Base-by-base conservation (phyloP, 2,797 vertebrate genomes). In the Petrocephalus sullivani region DNA sequence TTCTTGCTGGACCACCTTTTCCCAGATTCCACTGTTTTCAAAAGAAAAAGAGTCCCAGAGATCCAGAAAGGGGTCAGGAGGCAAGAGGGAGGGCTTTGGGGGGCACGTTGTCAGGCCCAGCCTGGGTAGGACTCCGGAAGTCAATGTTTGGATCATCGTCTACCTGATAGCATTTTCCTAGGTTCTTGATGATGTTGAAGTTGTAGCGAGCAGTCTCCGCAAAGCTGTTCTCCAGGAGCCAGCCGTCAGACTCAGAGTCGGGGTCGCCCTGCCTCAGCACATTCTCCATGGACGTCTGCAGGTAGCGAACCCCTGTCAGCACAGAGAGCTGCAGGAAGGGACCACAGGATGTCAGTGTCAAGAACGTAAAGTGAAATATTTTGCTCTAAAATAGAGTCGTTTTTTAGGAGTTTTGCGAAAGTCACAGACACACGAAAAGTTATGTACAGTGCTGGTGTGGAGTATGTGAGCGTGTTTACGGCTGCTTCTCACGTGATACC, bases 271-370 rank as follows among this genome's bases (percentile, higher is more conserved):
- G 90, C 3, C 94, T 92, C 2, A 97, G 93, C 5, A 97, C 93
- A 0, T 97, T 98, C 91, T 96, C 96, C 96, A 97, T 97, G 90
- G 97, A 95, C 0, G 97, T 98, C 94, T 98, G 97, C 61, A 98
- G 96, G 92, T 97, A 98, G 2, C 97, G 95, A 1, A 97, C 96
- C 0, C 97, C 97, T 0, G 94, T 96, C 82, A 98, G 95, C 33
- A 98, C 96, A 82, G 95, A 95, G 78, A 98, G 93, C 97, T 98
- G 92, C 1, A 90, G 89, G 41, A 90, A 90, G 56, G 33, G 19
- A 85, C 19, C 33, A 19, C 56, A 23, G 60, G 57, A 23, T n/a
- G 10, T 49, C 41, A 81, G 14, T 28, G 12, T 23, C 4, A n/a
- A 87, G 37, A 16, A 37, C 16, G 6, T 8, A 41, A 41, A 10